Conservation (phyloP, 2,113 vertebrate species). For the Solenodon paradoxus region DNA sequence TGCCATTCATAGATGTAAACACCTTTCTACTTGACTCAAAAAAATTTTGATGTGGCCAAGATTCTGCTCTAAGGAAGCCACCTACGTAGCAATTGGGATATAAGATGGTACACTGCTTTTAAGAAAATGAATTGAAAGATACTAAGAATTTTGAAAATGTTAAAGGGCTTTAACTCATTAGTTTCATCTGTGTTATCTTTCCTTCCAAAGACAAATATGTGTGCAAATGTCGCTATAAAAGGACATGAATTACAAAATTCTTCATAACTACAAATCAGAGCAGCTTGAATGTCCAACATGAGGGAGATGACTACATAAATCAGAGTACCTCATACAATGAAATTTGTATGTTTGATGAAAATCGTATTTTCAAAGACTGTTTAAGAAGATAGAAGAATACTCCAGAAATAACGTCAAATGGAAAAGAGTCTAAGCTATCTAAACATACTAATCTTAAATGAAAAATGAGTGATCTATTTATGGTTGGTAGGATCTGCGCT, state of each 20-base stretch:
- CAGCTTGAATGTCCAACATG: background rate
- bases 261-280: background rate
- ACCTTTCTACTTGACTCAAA: background rate
- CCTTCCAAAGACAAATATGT: background rate
- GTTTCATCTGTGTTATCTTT: conserved; percentile 28
- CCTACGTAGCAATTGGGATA: background rate
- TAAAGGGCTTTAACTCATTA: background rate
- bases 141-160: conserved; percentile 28
- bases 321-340: background rate
- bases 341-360: background rate
- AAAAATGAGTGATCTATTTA: background rate
- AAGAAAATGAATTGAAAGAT: conserved; percentile 1
- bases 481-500: background rate
- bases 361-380: background rate
- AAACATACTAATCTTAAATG: background rate
- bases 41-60: background rate
- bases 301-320: background rate
- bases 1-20: background rate
- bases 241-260: background rate
- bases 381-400: background rate
- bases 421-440: background rate
- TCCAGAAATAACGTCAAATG: background rate
- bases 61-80: background rate
- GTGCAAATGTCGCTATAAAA: background rate
- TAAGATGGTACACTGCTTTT: background rate